A percentile compares a stretch with the other conserved stretches of the same genome.
Conservation (phyloP, 1,140 invertebrate genomes). For the Panagrolaimus sp. region DNA sequence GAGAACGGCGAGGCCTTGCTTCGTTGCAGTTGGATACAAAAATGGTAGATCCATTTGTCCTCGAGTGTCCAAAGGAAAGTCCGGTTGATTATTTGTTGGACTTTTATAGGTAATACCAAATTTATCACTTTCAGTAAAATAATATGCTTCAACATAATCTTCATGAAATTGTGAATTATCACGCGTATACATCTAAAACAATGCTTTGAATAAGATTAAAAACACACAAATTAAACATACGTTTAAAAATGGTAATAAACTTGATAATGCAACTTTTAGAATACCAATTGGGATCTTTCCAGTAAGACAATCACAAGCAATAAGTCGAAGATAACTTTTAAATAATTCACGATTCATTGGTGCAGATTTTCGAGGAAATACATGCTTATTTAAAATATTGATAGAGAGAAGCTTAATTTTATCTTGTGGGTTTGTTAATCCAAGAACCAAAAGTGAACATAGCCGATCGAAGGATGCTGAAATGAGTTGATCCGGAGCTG, state of each 20-base stretch:
- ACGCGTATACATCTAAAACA: not conserved
- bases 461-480: not conserved
- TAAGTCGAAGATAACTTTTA: not conserved
- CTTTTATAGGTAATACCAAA: no score
- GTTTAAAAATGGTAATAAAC: not conserved
- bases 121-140: no score
- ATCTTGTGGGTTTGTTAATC: conserved; percentile 3
- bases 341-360: not conserved
- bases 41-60: not conserved
- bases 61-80: not conserved
- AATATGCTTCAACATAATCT: not conserved
- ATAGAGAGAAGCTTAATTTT: not conserved
- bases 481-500: not conserved
- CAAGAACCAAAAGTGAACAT: not conserved
- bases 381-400: not conserved
- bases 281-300: not conserved
- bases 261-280: not conserved
- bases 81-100: not conserved
- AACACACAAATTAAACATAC: not conserved
- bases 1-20: not conserved
- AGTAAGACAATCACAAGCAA: not conserved
- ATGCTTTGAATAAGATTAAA: not conserved
- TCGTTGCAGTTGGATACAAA: not conserved
- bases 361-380: not conserved
- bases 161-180: not conserved